These are phyloP conservation scores for Holothuria leucospilota DNA, from an alignment of 53 echinoderm and acorn worm species.

Conservation along the genomic window DNA sequence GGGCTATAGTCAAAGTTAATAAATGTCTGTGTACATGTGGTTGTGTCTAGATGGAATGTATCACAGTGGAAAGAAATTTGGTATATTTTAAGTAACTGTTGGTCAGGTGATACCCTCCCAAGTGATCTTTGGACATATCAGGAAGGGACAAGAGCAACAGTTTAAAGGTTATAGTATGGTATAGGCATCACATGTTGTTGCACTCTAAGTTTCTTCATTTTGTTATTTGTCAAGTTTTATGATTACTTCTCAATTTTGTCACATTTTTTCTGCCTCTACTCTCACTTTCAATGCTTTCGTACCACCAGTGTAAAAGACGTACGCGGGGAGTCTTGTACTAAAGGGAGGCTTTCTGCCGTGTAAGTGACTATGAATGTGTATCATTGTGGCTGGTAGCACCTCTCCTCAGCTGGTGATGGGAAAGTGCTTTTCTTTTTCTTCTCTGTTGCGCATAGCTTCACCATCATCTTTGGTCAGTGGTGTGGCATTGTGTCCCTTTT, in stretches of 20 bases:
- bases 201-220: too few species aligned
- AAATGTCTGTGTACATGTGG: too few species aligned
- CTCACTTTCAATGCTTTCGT: conserved; percentile 39
- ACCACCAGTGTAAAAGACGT: conserved; percentile 51
- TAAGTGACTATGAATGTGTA: conserved; percentile 29
- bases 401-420: conserved; percentile 5
- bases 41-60: too few species aligned
- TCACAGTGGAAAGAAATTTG: too few species aligned
- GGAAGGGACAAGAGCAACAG: too few species aligned
- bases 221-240: too few species aligned
- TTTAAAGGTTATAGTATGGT: too few species aligned
- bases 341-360: conserved; percentile 49
- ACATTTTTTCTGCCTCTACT: conserved; percentile 46
- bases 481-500: conserved; percentile 13
- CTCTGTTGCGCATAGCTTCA: conserved; percentile 31
- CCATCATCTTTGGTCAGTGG: conserved; percentile 41
- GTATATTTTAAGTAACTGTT: too few species aligned
- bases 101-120: too few species aligned
- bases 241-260: conserved; percentile 8
- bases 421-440: conserved; percentile 19
- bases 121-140: too few species aligned
- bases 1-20: too few species aligned
- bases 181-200: too few species aligned
- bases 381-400: conserved; percentile 32
- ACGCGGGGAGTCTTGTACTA: conserved; percentile 31